A percentile compares a stretch with the other conserved stretches of the same genome.
Evolutionary conservation across 2,888 invertebrate genomes (phyloP).

Genomic region (Ditylenchus weischeri): DNA sequence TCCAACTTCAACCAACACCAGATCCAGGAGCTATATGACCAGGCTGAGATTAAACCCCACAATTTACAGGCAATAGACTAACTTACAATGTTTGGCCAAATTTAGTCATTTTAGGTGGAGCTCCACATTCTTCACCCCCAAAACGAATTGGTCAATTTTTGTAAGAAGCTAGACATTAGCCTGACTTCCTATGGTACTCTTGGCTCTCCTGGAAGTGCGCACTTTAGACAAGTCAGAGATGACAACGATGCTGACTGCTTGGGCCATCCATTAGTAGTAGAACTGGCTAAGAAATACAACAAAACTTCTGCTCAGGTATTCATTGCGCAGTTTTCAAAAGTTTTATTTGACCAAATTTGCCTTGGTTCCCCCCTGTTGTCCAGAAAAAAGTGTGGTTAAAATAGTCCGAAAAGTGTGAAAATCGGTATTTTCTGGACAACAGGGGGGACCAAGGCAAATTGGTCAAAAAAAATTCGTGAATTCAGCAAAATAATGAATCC

Average conservation of each 20-base stretch:
- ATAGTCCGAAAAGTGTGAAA: too few relatives aligned
- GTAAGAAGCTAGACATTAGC: constrained; percentile 67
- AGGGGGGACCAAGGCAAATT: too few relatives aligned
- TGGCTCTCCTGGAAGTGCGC: constrained; percentile 57
- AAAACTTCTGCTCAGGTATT: constrained; percentile 43
- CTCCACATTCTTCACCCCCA: constrained; percentile 77
- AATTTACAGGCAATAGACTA: constrained; percentile 23
- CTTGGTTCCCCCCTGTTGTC: too few relatives aligned
- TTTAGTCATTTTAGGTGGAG: constrained; percentile 67
- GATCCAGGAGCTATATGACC: constrained; percentile 66
- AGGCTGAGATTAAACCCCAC: constrained; percentile 45
- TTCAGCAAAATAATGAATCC: too few relatives aligned
- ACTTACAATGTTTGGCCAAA: background rate
- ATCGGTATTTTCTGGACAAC: too few relatives aligned
- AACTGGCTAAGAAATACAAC: constrained; percentile 42
- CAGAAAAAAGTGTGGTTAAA: too few relatives aligned
- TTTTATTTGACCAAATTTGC: too few relatives aligned
- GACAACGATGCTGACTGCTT: constrained; percentile 15
- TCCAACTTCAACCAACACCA: constrained; percentile 79
- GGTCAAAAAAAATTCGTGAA: too few relatives aligned
- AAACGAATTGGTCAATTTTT: constrained; percentile 58
- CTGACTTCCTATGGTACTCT: constrained; percentile 59
- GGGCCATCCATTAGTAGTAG: constrained; percentile 29
- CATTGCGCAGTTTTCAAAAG: background rate
- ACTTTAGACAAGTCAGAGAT: constrained; percentile 16